phyloP scores from a whole-genome alignment of 2,113 vertebrate species.

The Apteryx owenii region DNA sequence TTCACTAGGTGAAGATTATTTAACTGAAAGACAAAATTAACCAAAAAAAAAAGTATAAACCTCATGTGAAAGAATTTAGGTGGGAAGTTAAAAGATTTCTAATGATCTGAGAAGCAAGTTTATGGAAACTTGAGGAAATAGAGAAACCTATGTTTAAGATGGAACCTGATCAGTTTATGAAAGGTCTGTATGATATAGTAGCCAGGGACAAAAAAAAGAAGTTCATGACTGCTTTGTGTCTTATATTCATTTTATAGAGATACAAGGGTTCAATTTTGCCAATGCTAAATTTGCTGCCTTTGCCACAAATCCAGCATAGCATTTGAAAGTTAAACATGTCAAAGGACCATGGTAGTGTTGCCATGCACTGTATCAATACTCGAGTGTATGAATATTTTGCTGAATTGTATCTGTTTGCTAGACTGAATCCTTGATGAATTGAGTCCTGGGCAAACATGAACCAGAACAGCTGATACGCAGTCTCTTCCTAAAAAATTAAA shows the following conservation, averaged over 20 bases:
- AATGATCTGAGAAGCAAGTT: background rate
- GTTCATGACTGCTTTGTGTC: background rate
- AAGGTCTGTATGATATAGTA: background rate
- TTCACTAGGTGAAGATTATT: background rate
- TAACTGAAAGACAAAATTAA: background rate
- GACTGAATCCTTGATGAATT: background rate
- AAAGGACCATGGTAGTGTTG: background rate
- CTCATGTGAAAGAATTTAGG: background rate
- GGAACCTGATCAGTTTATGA: background rate
- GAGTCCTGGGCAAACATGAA: background rate
- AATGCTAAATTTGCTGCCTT: background rate
- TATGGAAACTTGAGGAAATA: background rate
- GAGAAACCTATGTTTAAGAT: background rate
- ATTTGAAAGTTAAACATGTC: background rate
- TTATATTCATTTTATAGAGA: background rate
- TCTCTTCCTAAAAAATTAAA: background rate
- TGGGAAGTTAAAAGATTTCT: background rate
- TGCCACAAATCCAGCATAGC: background rate
- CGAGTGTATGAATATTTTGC: background rate
- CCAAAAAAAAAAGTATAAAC: background rate
- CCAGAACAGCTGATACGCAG: background rate
- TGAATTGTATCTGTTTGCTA: background rate
- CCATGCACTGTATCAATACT: background rate
- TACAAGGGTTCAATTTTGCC: background rate
- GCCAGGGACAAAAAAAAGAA: background rate